Evolutionary conservation across 37 sponge, comb jelly and placozoan genomes (phyloP), one percentile per base, ranked within the genome.

Genomic region (Amphimedon queenslandica): DNA sequence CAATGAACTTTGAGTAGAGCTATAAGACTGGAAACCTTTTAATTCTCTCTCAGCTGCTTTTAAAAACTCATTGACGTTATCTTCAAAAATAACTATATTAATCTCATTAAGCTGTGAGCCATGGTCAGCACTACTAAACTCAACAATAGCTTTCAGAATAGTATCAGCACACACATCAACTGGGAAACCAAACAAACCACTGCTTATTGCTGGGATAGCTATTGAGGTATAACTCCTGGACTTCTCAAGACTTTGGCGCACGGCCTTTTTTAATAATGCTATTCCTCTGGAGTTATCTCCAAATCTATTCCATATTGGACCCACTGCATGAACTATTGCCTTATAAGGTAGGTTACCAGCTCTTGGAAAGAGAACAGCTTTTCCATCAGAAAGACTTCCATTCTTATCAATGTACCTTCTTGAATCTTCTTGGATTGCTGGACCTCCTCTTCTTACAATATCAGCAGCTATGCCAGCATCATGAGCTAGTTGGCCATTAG

Each of bases 101-200:
- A 84, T 84, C 3, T 72, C 78, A 23, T 64, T 42, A 0, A 84
- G 23, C 21, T 18, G 23, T 56, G 67, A 27, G 0, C 31, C 1
- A 24, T 66, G 33, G 32, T 83, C 13, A 13, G 8, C 37, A 40
- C 57, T n/a, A 47, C 70, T 63, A 57, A 76, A 87, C 38, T 57
- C 42, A 1, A 56, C 41, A 37, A 73, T 32, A 8, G 83, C 66
- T 37, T 29, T 42, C 13, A 88, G 36, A 73, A 82, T 58, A 10
- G 63, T 57, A 4, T 63, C 0, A 55, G 80, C 89, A 74, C 79
- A 82, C 4, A 60, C 39, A 39, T 82, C 75, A 6, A 79, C 32
- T 20, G 89, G 89, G 18, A 77, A 82, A 28, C 83, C 83, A 82
- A 42, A 88, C 2, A 88, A 32, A 37, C 89, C 89, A 51, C 82